These are phyloP conservation scores for Theocolax elegans DNA, from an alignment of 1,140 invertebrate genomes.

Conservation along the genomic window DNA sequence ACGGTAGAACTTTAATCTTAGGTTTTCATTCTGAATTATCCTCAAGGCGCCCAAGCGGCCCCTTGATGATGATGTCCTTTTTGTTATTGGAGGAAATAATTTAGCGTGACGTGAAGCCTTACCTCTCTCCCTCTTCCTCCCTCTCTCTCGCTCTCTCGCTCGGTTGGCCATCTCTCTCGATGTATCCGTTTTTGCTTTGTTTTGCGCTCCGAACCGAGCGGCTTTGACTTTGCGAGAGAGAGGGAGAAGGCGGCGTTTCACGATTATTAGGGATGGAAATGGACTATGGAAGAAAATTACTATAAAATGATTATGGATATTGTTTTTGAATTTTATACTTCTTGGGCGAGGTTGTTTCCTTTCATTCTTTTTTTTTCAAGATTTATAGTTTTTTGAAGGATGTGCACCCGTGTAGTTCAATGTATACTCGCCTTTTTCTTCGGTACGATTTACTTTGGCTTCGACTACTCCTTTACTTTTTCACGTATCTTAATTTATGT, in stretches of 20 bases:
- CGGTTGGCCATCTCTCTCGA: not conserved
- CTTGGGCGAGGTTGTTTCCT: not conserved
- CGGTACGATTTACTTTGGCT: too few species aligned
- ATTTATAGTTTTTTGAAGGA: slow-evolving; percentile 19
- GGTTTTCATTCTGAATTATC: slow-evolving; percentile 41
- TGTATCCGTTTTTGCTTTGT: slow-evolving; percentile 15
- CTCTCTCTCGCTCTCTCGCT: not conserved
- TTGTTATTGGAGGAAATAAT: slow-evolving; percentile 41
- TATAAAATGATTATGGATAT: slow-evolving; percentile 34
- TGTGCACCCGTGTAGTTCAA: not conserved
- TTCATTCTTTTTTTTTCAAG: too few species aligned
- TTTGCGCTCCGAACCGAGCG: not conserved
- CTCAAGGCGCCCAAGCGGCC: slow-evolving; percentile 11
- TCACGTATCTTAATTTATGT: too few species aligned
- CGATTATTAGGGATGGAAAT: slow-evolving; percentile 15
- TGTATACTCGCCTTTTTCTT: not conserved
- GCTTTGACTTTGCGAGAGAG: slow-evolving; percentile 25
- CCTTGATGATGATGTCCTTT: slow-evolving; percentile 39
- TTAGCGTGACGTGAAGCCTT: slow-evolving; percentile 30
- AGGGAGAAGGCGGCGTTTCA: slow-evolving; percentile 6
- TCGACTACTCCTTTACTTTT: too few species aligned
- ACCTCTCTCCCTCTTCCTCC: not conserved
- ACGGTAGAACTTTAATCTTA: slow-evolving; percentile 33
- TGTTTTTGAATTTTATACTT: slow-evolving; percentile 14
- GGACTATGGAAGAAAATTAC: slow-evolving; percentile 1